Conservation (phyloP, 2,888 invertebrate species). For the Hartigia nigra region DNA sequence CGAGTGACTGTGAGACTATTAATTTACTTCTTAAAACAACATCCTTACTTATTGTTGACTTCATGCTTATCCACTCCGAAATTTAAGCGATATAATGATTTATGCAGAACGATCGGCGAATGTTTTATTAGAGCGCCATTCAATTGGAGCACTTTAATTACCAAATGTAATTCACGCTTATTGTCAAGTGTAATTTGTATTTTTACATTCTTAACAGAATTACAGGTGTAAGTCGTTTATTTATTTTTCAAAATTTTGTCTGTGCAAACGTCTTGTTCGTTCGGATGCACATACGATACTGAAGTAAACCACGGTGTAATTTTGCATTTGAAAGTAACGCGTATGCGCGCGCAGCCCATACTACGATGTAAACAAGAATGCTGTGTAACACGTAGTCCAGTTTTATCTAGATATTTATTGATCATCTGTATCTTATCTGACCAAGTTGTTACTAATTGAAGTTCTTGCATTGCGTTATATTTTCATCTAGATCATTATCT, state of each 20-base stretch:
- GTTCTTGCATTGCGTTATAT: not conserved
- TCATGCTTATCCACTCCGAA: not conserved
- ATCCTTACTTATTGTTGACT: not conserved
- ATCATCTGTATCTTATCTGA: not conserved
- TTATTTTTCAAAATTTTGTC: not conserved
- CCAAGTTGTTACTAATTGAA: not conserved
- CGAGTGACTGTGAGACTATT: not conserved
- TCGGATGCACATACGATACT: not conserved
- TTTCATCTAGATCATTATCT: not conserved
- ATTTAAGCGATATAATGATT: not conserved
- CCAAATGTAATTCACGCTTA: not conserved
- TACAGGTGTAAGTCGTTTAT: not conserved
- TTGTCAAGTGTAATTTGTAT: not conserved
- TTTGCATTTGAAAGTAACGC: not conserved
- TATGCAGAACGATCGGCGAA: not conserved
- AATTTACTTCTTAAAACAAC: not conserved
- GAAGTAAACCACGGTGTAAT: not conserved
- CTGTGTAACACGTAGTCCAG: not conserved
- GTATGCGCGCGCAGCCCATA: not conserved
- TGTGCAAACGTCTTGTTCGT: not conserved
- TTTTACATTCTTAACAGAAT: not conserved
- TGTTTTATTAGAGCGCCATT: not conserved
- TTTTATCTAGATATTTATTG: not conserved
- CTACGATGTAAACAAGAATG: not conserved
- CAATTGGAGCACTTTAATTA: not conserved